Conservation (phyloP, 2,888 invertebrate genomes). For the Buathra laborator region DNA sequence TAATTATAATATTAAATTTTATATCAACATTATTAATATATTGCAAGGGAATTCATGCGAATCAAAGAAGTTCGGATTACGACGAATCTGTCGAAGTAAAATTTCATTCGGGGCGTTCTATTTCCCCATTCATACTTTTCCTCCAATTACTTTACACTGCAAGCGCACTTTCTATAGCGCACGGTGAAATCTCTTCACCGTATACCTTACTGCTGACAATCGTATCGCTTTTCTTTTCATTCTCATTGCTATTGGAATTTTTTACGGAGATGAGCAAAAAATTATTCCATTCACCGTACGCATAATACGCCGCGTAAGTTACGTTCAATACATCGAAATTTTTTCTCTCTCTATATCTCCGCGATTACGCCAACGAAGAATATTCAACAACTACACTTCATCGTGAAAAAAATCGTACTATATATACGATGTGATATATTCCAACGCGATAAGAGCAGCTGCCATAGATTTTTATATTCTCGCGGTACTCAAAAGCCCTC, state of each 20-base stretch:
- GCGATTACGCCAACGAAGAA: background rate
- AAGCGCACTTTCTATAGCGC: slow-evolving; percentile 1
- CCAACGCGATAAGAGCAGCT: slow-evolving; percentile 20
- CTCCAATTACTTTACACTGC: background rate
- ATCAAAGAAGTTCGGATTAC: background rate
- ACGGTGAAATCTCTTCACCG: background rate
- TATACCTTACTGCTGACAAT: background rate
- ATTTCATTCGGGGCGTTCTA: background rate
- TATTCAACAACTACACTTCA: background rate
- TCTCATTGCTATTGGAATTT: background rate
- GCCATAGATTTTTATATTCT: slow-evolving; percentile 55
- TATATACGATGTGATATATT: background rate
- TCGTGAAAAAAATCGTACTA: background rate
- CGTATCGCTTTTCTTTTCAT: slow-evolving; percentile 20
- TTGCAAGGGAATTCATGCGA: background rate
- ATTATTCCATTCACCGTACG: background rate
- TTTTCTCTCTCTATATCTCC: background rate
- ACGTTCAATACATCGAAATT: background rate
- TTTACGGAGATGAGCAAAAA: background rate
- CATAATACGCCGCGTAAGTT: background rate
- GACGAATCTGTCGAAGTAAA: background rate
- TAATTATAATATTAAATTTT: too few relatives aligned
- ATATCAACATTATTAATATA: too few relatives aligned
- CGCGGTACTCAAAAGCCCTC: slow-evolving; percentile 16
- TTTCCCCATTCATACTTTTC: background rate